Base-by-base conservation (phyloP, 2,888 invertebrate species). In the Brachyptera risi region DNA sequence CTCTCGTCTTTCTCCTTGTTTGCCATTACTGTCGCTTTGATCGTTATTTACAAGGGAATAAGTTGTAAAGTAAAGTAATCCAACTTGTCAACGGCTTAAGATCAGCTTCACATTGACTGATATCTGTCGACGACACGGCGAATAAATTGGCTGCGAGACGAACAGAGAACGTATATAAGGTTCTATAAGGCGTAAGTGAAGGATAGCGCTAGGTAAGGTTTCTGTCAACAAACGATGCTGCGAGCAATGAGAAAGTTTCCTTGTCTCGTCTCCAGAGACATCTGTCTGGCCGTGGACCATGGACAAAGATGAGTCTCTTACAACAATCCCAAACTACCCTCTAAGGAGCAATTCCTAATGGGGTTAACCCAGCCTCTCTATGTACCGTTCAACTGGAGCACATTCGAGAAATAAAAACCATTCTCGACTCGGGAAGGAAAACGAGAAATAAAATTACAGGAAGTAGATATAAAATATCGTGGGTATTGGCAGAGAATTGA, bases 281-380 rank as follows among this genome's bases (percentile, higher is more conserved):
- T 7, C 42, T n/a, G 17, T 15, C n/a, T 5, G 42, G 42, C 42
- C 47, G 5, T n/a, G 9, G 17, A 40, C 7, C 11, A 5, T n/a
- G 40, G 40, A 40, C 40, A 15, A 40, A 40, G 40, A 7, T 40
- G 40, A 40, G 40, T 15, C 40, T 40, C 11, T n/a, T 7, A n/a
- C 9, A 15, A 40, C 40, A 9, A 15, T 40, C 15, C 9, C 47
- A 21, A 47, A 47, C 21, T 21, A 47, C 47, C n/a, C 47, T 47
- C 47, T 5, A 62, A 62, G 65, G 65, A 65, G 66, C 68, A 66
- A 63, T 68, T 67, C 66, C 68, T 69, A 68, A 69, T 68, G 68
- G 68, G 68, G 68, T 65, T 66, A 66, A 69, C 68, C 65, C 68
- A 68, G 68, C 69, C 68, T n/a, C 31, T 7, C 31, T 31, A 68